Percentiles rank a stretch among this genome's conserved stretches.
These are phyloP conservation scores for Spilarctia lutea DNA, from an alignment of 2,888 invertebrate genomes.

Conservation along the genomic window DNA sequence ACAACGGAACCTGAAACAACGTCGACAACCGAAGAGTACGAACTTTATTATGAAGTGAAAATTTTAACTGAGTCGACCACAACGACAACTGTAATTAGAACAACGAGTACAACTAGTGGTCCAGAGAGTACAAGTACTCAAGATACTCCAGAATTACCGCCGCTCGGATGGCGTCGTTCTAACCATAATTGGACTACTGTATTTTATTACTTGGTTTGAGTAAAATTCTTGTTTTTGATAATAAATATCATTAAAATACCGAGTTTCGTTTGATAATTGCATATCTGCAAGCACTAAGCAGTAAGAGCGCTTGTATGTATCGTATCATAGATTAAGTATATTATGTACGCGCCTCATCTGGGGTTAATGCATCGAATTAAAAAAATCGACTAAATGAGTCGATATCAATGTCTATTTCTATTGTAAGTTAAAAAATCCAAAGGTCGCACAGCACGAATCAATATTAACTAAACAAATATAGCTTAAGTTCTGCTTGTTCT, in stretches of 20 bases:
- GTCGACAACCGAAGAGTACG: background rate
- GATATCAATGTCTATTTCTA: too few relatives aligned
- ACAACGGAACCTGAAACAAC: background rate
- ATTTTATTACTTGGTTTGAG: conserved; percentile 19
- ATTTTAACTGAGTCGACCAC: background rate
- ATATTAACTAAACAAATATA: too few relatives aligned
- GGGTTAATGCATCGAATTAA: too few relatives aligned
- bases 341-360: too few relatives aligned
- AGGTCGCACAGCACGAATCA: too few relatives aligned
- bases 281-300: background rate
- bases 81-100: background rate
- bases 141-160: background rate
- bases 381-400: too few relatives aligned
- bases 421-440: too few relatives aligned
- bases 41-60: background rate
- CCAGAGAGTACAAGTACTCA: background rate
- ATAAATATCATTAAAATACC: background rate
- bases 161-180: background rate
- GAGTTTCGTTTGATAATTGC: background rate
- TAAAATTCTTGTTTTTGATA: conserved; percentile 2
- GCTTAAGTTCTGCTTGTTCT: too few relatives aligned
- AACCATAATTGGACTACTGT: conserved; percentile 21
- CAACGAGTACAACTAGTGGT: background rate
- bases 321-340: too few relatives aligned
- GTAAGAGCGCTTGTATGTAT: too few relatives aligned